Evolutionary conservation across 1,140 invertebrate genomes (phyloP), one percentile per base, ranked within the genome.

Genomic region (Eufriesea mexicana): DNA sequence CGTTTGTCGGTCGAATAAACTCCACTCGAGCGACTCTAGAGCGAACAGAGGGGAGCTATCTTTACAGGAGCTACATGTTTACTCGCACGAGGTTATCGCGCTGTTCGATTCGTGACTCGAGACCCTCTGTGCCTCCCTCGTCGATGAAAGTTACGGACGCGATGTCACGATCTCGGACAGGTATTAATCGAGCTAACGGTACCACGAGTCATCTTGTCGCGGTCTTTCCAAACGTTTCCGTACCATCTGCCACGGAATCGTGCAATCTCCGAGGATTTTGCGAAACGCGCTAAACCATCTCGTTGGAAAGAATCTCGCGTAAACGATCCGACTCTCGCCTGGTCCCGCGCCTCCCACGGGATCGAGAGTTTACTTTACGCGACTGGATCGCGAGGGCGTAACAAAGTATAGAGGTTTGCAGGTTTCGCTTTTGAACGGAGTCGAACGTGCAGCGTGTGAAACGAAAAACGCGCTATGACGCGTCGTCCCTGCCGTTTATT

Each of bases 71-170:
- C 47, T 83, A 72, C 51, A 59, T 59, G 80, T 73, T 67, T 74
- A 55, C 25, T 18, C 23, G 20, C 23, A 49, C 68, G 79, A 72
- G 64, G 81, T 83, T 89, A 85, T 87, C 83, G 72, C 57, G 62
- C 72, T n/a, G 35, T 57, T 80, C 57, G 55, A 88, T 84, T 74
- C 82, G 68, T 84, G 74, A 84, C 75, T 85, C 54, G 68, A 16
- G 49, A n/a, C 49, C 5, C n/a, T 64, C 51, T 10, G 28, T 35
- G 35, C 14, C 54, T 35, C 70, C 51, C 42, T 57, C 51, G 51
- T 5, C 59, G 59, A 76, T 76, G 61, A 28, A 64, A 49, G 28
- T 76, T 51, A 55, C 35, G 1, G 35, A 35, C 35, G 35, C 35
- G 35, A 35, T 4, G 35, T 35, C 35, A 35, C 35, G 35, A 35